These are phyloP conservation scores for Calephelis virginiensis DNA, from an alignment of 1,140 invertebrate species.

Conservation along the genomic window DNA sequence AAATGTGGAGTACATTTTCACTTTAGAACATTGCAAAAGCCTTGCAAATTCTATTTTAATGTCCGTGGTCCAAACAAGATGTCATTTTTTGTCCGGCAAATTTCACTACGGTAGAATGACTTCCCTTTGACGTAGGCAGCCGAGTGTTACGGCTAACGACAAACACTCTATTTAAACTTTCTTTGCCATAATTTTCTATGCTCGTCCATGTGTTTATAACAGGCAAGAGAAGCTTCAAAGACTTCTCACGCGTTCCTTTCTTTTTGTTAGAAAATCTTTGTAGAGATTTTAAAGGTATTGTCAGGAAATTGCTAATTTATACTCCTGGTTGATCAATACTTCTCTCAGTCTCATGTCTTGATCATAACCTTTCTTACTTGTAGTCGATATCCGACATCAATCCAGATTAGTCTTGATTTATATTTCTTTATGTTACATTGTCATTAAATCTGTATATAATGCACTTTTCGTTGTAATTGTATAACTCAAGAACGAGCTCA, in stretches of 20 bases:
- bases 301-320: no score
- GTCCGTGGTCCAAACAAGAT: slow-evolving; percentile 20
- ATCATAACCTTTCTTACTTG: no score
- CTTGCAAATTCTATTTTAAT: slow-evolving; percentile 23
- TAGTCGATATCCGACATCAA: no score
- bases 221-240: slow-evolving; percentile 3
- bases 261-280: not conserved
- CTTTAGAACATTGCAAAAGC: slow-evolving; percentile 11
- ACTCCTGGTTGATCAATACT: no score
- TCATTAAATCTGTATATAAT: no score
- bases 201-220: slow-evolving; percentile 1
- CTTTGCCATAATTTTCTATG: slow-evolving; percentile 23
- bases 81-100: slow-evolving; percentile 24
- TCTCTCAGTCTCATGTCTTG: no score
- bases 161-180: slow-evolving; percentile 23
- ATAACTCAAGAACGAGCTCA: no score
- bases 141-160: slow-evolving; percentile 24
- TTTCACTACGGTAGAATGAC: slow-evolving; percentile 21
- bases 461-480: no score
- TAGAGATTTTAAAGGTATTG: no score
- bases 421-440: no score
- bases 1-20: no score
- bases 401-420: no score
- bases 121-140: slow-evolving; percentile 25
- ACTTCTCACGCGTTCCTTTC: not conserved